Evolutionary conservation across 2,888 invertebrate species (phyloP).

Genomic region (Alentia gelatinosa): DNA sequence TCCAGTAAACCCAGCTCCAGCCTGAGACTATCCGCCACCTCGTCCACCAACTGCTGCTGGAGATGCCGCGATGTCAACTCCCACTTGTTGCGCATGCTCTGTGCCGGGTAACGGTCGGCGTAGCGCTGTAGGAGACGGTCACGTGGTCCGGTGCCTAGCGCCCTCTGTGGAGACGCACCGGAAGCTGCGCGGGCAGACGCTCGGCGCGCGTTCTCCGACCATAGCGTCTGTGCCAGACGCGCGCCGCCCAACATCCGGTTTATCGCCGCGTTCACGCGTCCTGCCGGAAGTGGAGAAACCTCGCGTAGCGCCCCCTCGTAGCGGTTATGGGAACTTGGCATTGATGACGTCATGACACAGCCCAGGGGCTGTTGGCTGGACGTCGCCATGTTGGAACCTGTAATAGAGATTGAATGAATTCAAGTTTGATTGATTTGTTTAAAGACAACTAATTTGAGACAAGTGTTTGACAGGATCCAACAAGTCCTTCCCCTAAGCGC

Average conservation of each 20-base stretch:
- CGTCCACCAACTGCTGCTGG: slow-evolving; percentile 14
- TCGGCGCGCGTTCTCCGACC: background rate
- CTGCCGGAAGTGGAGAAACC: background rate
- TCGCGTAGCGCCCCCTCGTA: background rate
- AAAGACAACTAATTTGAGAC: no score
- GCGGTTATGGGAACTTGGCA: background rate
- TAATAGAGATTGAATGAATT: background rate
- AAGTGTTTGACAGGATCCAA: no score
- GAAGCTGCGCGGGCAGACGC: background rate
- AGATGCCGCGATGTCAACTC: background rate
- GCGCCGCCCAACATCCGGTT: slow-evolving; percentile 38
- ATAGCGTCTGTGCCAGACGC: background rate
- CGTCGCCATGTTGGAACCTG: background rate
- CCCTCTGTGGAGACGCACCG: background rate
- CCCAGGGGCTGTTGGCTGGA: background rate
- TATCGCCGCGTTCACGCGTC: slow-evolving; percentile 38
- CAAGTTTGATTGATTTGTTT: no score
- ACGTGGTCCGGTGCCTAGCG: background rate
- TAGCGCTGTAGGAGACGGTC: background rate
- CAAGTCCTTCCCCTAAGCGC: no score
- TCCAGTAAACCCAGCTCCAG: background rate
- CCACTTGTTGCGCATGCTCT: slow-evolving; percentile 15
- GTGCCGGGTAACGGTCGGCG: background rate
- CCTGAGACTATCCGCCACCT: slow-evolving; percentile 19
- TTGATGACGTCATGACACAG: background rate